Base-by-base conservation (phyloP, 2,113 vertebrate species). In the Clarias magur region DNA sequence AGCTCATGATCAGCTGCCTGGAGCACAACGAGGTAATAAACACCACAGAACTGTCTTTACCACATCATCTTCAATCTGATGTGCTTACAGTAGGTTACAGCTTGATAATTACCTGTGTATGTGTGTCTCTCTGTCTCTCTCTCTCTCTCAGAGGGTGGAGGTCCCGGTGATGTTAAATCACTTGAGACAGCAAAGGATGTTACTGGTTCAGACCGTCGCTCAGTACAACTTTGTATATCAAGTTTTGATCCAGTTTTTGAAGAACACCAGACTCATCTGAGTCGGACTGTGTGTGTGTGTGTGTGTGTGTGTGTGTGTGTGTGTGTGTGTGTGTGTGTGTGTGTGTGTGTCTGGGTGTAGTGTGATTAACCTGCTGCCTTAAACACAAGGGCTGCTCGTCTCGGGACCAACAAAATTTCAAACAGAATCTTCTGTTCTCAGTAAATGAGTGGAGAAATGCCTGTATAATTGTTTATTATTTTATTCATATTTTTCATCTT, bases 211-310 rank as follows among this genome's bases (percentile, higher is more conserved):
- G 95, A 99, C 96, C 0, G 93, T 98, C 76, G 94, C 96, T 0
- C 98, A 99, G 93, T 99, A 99, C 93, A 97, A 94, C 11, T 99
- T 99, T 1, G 95, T 99, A 86, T 99, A 99, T 92, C 95, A 96
- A 91, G 97, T 99, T 82, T 96, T 99, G 90, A 97, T 99, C 89
- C 96, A 99, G 92, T 99, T 98, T 93, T 96, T 99, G 85, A 97
- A 95, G 86, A 98, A 96, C 92, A 99, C 98, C 80, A 94, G 98
- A 92, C 97, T 99, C 89, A 99, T 99, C 88, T 99, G 92, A 96
- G 48, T 73, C 34, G 9, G n/a, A 68, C 54, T 17, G 0, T 56
- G n/a, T 67, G 73, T 57, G 83, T 65, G 59, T 79, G 3, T 70
- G 8, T 81, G 34, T 80, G n/a, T 54, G 1, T 63, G 21, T 4